phyloP scores from a whole-genome alignment of 2,113 vertebrate genomes.

The Zosterops hypoxanthus region DNA sequence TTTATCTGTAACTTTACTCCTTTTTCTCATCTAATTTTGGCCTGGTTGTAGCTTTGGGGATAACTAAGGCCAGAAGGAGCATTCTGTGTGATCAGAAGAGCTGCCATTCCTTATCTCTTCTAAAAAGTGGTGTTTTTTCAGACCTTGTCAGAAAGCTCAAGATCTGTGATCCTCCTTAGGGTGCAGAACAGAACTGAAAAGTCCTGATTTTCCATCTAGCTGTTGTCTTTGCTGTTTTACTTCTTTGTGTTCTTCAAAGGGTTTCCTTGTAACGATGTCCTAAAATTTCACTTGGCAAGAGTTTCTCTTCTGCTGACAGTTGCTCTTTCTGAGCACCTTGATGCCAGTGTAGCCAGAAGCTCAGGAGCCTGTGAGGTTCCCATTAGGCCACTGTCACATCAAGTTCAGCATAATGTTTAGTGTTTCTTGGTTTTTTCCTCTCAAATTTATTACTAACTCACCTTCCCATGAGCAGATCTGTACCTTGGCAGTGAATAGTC shows the following conservation, averaged over 20 bases:
- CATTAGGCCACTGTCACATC: neutral
- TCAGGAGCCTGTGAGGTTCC: neutral
- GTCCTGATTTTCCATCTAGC: neutral
- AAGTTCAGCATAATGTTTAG: neutral
- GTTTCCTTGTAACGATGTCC: neutral
- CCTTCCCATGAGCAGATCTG: neutral
- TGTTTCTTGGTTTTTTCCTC: fast-evolving
- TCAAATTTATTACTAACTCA: neutral
- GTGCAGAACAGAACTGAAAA: neutral
- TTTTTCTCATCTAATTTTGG: neutral
- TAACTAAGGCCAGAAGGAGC: neutral
- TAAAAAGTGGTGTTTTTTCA: neutral
- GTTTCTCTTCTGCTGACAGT: neutral
- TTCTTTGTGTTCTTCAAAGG: neutral
- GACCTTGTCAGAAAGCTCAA: neutral
- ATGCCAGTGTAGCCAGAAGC: fast-evolving
- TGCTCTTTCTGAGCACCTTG: neutral
- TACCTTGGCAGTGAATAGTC: neutral
- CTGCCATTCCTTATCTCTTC: neutral
- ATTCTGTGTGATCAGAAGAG: neutral
- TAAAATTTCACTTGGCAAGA: neutral
- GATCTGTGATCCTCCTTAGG: neutral
- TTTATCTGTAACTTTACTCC: neutral
- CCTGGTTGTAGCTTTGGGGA: neutral
- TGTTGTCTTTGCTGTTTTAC: neutral